A percentile compares a stretch with the other conserved stretches of the same genome.
Evolutionary conservation across 2,113 vertebrate genomes (phyloP).

Genomic region (Callipepla californica): DNA sequence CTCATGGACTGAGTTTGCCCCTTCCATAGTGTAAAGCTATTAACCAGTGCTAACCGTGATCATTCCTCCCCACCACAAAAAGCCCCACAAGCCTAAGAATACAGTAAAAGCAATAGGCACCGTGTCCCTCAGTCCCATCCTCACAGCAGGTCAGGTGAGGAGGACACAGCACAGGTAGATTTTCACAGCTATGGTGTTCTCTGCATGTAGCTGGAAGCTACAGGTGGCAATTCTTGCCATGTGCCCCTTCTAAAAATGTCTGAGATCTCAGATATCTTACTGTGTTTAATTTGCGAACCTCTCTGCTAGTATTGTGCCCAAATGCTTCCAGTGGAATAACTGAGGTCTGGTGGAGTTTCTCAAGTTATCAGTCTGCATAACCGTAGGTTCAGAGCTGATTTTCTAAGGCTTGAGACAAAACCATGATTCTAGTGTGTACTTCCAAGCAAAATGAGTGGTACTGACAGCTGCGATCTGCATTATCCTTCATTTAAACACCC

Average conservation of each 20-base stretch:
- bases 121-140: not conserved
- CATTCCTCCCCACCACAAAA: not conserved
- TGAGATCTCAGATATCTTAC: not conserved
- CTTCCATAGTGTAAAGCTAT: not conserved
- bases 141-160: not conserved
- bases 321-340: not conserved
- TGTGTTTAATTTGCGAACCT: conserved; percentile 15
- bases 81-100: not conserved
- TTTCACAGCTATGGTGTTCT: not conserved
- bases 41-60: not conserved
- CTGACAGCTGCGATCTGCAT: not conserved
- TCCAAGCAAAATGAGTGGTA: not conserved
- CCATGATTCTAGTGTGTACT: not conserved
- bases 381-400: not conserved
- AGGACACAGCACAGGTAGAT: not conserved
- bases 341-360: conserved; percentile 1
- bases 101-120: not conserved
- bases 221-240: not conserved
- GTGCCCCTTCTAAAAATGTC: not conserved
- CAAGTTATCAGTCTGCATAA: not conserved
- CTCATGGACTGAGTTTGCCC: not conserved
- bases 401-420: not conserved
- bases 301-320: not conserved
- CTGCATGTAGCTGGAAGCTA: not conserved
- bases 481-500: not conserved